Conservation (phyloP, 23 tunicate species). For the Trididemnum nubilum region DNA sequence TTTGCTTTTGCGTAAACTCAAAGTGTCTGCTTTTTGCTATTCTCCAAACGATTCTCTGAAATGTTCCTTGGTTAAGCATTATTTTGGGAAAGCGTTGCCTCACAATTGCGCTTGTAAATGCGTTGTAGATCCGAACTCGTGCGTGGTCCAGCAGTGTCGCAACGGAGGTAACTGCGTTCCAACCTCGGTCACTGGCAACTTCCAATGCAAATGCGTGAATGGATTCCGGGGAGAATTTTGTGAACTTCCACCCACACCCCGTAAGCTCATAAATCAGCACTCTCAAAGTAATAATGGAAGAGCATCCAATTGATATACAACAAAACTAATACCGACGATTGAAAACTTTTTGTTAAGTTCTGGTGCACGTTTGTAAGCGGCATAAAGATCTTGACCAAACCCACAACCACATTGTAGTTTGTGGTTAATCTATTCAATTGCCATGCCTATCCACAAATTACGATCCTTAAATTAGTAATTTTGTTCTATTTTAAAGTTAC, state of each 20-base stretch:
- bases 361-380: too few relatives aligned
- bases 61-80: too few relatives aligned
- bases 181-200: background rate
- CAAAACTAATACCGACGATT: background rate
- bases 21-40: background rate
- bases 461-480: too few relatives aligned
- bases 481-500: too few relatives aligned
- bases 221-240: background rate
- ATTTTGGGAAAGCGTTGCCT: too few relatives aligned
- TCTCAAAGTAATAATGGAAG: background rate
- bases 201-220: background rate
- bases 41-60: too few relatives aligned
- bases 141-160: background rate
- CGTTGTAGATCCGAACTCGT: too few relatives aligned
- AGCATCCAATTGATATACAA: background rate
- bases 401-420: too few relatives aligned
- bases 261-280: background rate
- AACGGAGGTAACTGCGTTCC: slow-evolving; percentile 1
- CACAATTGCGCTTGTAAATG: too few relatives aligned
- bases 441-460: too few relatives aligned
- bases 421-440: too few relatives aligned
- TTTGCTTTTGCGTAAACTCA: background rate
- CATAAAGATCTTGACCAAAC: too few relatives aligned
- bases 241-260: background rate
- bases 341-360: background rate